Conservation (phyloP, 2,888 invertebrate species). For the Chrysomela aeneicollis region DNA sequence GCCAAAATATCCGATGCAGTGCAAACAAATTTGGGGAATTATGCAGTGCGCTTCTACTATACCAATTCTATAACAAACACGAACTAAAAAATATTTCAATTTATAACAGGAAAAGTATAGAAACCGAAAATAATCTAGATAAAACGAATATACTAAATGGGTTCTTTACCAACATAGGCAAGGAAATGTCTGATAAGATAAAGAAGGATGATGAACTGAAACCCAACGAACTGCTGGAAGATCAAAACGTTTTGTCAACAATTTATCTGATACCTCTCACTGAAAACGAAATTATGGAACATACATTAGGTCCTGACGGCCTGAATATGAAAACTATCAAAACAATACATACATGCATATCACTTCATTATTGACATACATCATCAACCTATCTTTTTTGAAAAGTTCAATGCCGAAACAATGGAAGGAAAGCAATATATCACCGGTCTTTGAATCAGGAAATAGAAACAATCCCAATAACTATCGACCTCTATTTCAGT, state of each 20-base stretch:
- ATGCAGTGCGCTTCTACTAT: background rate
- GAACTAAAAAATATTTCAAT: background rate
- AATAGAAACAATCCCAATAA: slow-evolving; percentile 3
- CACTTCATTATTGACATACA: background rate
- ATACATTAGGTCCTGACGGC: slow-evolving; percentile 4
- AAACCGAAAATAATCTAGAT: background rate
- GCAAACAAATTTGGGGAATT: too few species aligned
- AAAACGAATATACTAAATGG: background rate
- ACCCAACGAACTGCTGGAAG: slow-evolving; percentile 2
- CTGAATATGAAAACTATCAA: slow-evolving; percentile 8
- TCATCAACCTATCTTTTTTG: background rate
- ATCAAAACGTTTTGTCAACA: background rate
- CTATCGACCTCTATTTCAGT: slow-evolving; percentile 1
- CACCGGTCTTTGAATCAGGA: background rate
- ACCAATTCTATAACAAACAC: too few species aligned
- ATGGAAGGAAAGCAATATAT: slow-evolving; percentile 8
- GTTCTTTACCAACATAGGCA: slow-evolving; percentile 5
- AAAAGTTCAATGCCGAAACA: background rate
- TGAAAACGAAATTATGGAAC: background rate
- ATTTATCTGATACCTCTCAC: background rate
- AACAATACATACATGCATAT: slow-evolving; percentile 1
- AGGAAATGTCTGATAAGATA: slow-evolving; percentile 1
- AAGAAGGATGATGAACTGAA: background rate
- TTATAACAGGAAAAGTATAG: background rate
- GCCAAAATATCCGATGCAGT: too few species aligned